Percentiles rank a stretch among this genome's conserved stretches.
Evolutionary conservation across 2,888 invertebrate genomes (phyloP).

Genomic region (Stegophylla sp.): DNA sequence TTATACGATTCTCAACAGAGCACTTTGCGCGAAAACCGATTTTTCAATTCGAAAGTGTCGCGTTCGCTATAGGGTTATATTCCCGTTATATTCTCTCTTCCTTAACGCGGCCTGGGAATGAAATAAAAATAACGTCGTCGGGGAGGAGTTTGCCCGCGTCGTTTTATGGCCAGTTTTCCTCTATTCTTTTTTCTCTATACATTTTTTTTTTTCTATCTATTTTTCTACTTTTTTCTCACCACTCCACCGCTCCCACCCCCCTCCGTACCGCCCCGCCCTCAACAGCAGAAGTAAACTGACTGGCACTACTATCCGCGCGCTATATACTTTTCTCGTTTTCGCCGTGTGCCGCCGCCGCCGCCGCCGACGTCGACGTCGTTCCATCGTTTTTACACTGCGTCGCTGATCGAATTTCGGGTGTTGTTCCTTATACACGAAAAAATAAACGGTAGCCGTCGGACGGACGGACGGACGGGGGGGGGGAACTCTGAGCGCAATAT

Average conservation of each 20-base stretch:
- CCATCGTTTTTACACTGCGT: neutral
- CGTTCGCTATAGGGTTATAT: constrained; percentile 32
- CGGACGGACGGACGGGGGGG: neutral
- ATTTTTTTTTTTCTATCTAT: constrained; percentile 23
- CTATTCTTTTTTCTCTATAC: constrained; percentile 21
- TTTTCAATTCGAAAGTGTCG: constrained; percentile 55
- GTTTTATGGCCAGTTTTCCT: constrained; percentile 52
- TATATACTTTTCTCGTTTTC: constrained; percentile 19
- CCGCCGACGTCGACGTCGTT: neutral
- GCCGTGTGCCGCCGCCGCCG: neutral
- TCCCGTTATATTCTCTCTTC: constrained; percentile 27
- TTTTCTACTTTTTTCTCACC: neutral
- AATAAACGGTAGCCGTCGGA: constrained; percentile 9
- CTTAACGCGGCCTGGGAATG: constrained; percentile 47
- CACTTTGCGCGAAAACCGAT: constrained; percentile 58
- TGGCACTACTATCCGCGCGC: constrained; percentile 2
- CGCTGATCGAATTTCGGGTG: constrained; percentile 41
- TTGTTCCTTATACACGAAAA: neutral
- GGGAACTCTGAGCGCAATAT: constrained; percentile 5
- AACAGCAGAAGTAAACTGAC: constrained; percentile 23
- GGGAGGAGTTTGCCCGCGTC: constrained; percentile 42
- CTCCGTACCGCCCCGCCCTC: no score
- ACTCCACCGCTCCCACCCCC: no score
- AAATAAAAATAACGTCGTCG: constrained; percentile 54
- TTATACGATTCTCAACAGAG: constrained; percentile 57